Evolutionary conservation across 2,888 invertebrate species (phyloP).

Genomic region (Zootermopsis nevadensis): DNA sequence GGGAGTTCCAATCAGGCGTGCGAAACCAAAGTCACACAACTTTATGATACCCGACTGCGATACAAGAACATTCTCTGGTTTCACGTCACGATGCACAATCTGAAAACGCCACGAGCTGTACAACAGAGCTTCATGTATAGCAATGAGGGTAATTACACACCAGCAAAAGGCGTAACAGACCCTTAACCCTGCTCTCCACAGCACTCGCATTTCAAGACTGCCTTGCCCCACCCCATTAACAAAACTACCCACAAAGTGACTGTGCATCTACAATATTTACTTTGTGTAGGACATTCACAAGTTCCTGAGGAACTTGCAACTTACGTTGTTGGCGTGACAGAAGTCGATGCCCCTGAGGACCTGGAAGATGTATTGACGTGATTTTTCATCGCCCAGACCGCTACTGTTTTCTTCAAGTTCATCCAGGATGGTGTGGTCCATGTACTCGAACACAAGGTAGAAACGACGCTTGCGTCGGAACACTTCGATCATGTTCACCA

Average conservation of each 20-base stretch:
- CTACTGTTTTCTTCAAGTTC: slow-evolving; percentile 80
- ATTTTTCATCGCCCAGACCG: slow-evolving; percentile 78
- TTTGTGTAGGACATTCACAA: too few species aligned
- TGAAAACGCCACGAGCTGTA: slow-evolving; percentile 57
- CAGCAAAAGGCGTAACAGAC: too few species aligned
- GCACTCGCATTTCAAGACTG: too few species aligned
- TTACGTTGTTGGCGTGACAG: slow-evolving; percentile 86
- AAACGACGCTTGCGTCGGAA: slow-evolving; percentile 85
- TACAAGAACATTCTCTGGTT: slow-evolving; percentile 89
- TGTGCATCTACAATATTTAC: too few species aligned
- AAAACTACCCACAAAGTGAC: too few species aligned
- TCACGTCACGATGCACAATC: slow-evolving; percentile 90
- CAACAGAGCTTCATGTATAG: too few species aligned
- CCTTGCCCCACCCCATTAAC: too few species aligned
- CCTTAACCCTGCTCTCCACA: too few species aligned
- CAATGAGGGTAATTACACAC: too few species aligned
- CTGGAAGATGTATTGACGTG: slow-evolving; percentile 83
- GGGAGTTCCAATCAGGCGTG: slow-evolving; percentile 75
- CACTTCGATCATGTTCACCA: slow-evolving; percentile 90
- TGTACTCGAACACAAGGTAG: slow-evolving; percentile 88
- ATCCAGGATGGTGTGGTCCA: slow-evolving; percentile 87
- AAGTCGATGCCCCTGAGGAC: slow-evolving; percentile 83
- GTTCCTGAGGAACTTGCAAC: slow-evolving; percentile 56
- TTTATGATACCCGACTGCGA: slow-evolving; percentile 85
- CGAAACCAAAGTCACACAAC: slow-evolving; percentile 92